Base-by-base conservation (phyloP, 2,797 vertebrate species). In the Liparis tanakae region DNA sequence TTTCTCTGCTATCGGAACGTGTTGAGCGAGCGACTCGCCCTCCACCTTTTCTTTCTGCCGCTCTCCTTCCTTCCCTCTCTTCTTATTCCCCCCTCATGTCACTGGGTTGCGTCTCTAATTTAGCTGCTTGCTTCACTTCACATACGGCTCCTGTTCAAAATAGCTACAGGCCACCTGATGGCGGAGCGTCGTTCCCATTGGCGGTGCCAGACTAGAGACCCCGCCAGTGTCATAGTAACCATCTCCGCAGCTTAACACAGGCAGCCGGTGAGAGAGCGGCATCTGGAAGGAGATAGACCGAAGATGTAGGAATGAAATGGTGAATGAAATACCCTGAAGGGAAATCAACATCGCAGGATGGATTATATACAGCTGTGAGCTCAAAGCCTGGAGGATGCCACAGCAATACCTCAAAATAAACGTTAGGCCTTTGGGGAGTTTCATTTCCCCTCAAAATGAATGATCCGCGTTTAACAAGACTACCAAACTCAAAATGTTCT, bases 81-180 rank as follows among this genome's bases (percentile, higher is more conserved):
- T 4, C 61, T 36, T 25, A 73, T 50, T n/a, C 56, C 65, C 33
- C 72, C 60, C 81, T 73, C 57, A 74, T 85, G 83, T 90, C 91
- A 85, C 18, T 57, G 79, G 77, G 83, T 72, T 82, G 84, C 72
- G 87, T 81, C 90, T 90, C 90, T 81, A 91, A 93, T 91, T 92
- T 91, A 90, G 91, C 87, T 72, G 80, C 88, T 91, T 90, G 91
- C 92, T 92, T 93, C 93, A 92, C 86, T 93, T 92, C 93, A 91
- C 90, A 91, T 86, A 83, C 89, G 92, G 89, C 89, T 89, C 85
- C 85, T 30, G 88, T 93, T 94, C 77, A 93, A 91, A 94, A 94
- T 94, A 94, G 93, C 90, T 87, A 68, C 81, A 80, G 64, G 87
- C 75, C 92, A 94, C 85, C 87, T 93, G 93, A 92, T 37, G 76